These are phyloP conservation scores for Megamerina dolium DNA, from an alignment of 2,888 invertebrate species.

Conservation along the genomic window DNA sequence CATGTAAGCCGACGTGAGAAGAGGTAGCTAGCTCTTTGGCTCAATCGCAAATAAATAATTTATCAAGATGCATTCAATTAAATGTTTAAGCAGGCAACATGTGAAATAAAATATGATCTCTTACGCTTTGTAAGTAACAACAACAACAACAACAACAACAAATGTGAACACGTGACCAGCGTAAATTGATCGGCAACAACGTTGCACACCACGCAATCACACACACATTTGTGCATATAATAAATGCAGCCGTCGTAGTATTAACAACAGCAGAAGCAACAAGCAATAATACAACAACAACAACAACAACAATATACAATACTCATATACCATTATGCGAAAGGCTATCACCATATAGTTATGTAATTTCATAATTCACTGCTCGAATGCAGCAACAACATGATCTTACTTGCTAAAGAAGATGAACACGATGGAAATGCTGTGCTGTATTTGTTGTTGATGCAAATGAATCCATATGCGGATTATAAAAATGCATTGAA, in stretches of 20 bases:
- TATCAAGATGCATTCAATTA: no score
- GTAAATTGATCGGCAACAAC: slow-evolving; percentile 16
- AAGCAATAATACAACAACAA: not conserved
- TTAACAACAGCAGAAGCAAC: not conserved
- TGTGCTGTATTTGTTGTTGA: not conserved
- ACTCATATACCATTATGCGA: slow-evolving; percentile 15
- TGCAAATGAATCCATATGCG: not conserved
- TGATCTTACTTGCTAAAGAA: not conserved
- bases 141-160: not conserved
- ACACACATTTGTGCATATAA: slow-evolving; percentile 4
- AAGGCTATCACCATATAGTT: slow-evolving; percentile 16
- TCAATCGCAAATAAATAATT: no score
- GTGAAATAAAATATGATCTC: no score
- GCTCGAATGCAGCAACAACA: slow-evolving; percentile 3
- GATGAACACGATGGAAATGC: not conserved
- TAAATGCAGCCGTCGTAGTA: not conserved
- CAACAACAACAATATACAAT: not conserved
- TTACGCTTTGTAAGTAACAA: not conserved
- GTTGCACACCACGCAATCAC: not conserved
- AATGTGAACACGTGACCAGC: slow-evolving; percentile 17
- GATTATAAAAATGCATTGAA: no score
- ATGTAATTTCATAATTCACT: slow-evolving; percentile 21
- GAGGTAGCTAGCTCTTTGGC: no score
- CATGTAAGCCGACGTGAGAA: no score
- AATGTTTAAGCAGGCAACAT: no score